Percentiles rank a stretch among this genome's conserved stretches.
Evolutionary conservation across 2,113 vertebrate genomes (phyloP).

Genomic region (Aplodontia rufa): DNA sequence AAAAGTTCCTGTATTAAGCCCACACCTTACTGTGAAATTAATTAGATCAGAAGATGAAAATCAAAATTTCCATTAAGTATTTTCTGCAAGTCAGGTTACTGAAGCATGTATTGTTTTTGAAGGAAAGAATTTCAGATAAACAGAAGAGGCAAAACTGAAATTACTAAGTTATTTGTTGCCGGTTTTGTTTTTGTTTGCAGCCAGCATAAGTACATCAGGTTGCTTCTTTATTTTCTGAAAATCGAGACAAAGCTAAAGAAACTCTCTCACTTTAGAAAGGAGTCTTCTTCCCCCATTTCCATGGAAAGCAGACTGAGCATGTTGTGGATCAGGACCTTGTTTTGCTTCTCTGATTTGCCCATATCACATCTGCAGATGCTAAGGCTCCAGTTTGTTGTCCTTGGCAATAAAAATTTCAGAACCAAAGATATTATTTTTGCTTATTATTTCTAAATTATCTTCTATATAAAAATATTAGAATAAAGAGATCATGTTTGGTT

Average conservation of each 20-base stretch:
- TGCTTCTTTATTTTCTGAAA: not conserved
- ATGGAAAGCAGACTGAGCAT: not conserved
- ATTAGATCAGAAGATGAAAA: constrained; percentile 63
- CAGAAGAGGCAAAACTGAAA: constrained; percentile 5
- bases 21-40: constrained; percentile 57
- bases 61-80: constrained; percentile 49
- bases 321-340: not conserved
- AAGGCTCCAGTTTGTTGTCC: not conserved
- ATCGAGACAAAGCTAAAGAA: not conserved
- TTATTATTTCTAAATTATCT: constrained; percentile 20
- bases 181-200: constrained; percentile 7
- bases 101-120: constrained; percentile 50
- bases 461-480: not conserved
- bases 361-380: not conserved
- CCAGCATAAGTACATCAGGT: not conserved
- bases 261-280: not conserved
- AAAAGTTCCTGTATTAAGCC: constrained; percentile 54
- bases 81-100: constrained; percentile 47
- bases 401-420: not conserved
- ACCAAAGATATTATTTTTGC: not conserved
- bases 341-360: not conserved
- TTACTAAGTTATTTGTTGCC: not conserved
- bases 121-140: constrained; percentile 55
- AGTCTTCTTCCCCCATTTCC: not conserved
- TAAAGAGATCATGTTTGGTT: not conserved